phyloP scores from a whole-genome alignment of 2,797 vertebrate species.

The Molossus molossus region DNA sequence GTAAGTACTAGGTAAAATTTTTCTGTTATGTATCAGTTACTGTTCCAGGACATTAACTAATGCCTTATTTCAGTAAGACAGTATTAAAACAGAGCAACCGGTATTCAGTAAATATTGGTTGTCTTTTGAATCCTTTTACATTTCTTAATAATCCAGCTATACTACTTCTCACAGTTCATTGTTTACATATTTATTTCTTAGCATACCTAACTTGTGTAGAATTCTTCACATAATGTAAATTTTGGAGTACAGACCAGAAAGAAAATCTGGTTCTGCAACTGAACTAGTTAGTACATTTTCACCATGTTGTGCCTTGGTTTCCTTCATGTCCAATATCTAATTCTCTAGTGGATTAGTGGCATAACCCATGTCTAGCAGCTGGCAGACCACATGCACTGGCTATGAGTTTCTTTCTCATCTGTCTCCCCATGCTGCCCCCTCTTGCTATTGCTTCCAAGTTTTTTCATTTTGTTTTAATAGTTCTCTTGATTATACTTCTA shows the following conservation, averaged over 20 bases:
- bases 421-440: too few relatives aligned
- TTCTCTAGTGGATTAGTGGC: not conserved
- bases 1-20: not conserved
- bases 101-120: not conserved
- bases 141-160: not conserved
- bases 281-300: not conserved
- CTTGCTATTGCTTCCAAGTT: not conserved
- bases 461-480: not conserved
- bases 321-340: not conserved
- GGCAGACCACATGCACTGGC: not conserved
- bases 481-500: slow-evolving; percentile 16
- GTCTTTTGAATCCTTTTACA: not conserved
- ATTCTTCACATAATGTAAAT: not conserved
- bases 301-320: not conserved
- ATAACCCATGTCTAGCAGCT: not conserved
- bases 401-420: not conserved
- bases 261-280: not conserved
- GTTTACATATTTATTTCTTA: not conserved
- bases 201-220: not conserved
- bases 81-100: not conserved
- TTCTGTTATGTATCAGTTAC: not conserved
- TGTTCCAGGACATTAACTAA: not conserved
- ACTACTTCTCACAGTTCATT: not conserved
- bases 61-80: not conserved
- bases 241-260: not conserved